Evolutionary conservation across 2,888 invertebrate species (phyloP).

Genomic region (Dynastes tityus): DNA sequence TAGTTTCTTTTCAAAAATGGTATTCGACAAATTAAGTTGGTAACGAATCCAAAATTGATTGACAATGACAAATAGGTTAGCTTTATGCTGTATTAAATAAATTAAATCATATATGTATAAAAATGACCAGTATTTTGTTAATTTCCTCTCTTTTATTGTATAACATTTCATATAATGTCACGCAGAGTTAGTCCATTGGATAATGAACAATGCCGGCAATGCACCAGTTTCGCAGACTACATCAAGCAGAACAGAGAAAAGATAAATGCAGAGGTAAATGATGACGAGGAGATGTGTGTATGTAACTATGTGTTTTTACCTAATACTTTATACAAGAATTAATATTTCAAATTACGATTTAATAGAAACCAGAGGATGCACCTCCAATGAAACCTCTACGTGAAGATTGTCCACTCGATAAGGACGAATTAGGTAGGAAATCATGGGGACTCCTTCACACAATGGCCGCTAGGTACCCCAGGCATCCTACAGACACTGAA

Average conservation of each 20-base stretch:
- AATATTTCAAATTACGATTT: slow-evolving; percentile 20
- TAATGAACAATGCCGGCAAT: slow-evolving; percentile 68
- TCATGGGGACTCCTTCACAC: slow-evolving; percentile 98
- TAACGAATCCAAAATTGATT: not conserved
- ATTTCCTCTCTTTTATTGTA: slow-evolving; percentile 9
- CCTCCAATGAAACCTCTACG: slow-evolving; percentile 57
- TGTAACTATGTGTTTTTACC: slow-evolving; percentile 53
- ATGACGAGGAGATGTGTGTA: slow-evolving; percentile 56
- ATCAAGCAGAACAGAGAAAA: slow-evolving; percentile 65
- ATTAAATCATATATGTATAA: slow-evolving; percentile 16
- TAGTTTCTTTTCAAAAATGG: not conserved
- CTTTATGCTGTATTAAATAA: not conserved
- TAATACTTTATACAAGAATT: slow-evolving; percentile 10
- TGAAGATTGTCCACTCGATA: slow-evolving; percentile 84
- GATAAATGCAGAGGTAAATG: slow-evolving; percentile 53
- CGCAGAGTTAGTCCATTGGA: slow-evolving; percentile 67
- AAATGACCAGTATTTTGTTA: slow-evolving; percentile 29
- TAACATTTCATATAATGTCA: slow-evolving; percentile 61
- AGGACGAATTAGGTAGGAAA: slow-evolving; percentile 81
- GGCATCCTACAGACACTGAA: slow-evolving; percentile 82
- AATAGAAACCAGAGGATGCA: slow-evolving; percentile 56
- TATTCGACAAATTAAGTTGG: not conserved
- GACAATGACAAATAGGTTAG: slow-evolving; percentile 48
- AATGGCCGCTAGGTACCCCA: slow-evolving; percentile 96
- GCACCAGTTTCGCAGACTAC: slow-evolving; percentile 69